Evolutionary conservation across 2,797 vertebrate genomes (phyloP).

Genomic region (Thunnus albacares): DNA sequence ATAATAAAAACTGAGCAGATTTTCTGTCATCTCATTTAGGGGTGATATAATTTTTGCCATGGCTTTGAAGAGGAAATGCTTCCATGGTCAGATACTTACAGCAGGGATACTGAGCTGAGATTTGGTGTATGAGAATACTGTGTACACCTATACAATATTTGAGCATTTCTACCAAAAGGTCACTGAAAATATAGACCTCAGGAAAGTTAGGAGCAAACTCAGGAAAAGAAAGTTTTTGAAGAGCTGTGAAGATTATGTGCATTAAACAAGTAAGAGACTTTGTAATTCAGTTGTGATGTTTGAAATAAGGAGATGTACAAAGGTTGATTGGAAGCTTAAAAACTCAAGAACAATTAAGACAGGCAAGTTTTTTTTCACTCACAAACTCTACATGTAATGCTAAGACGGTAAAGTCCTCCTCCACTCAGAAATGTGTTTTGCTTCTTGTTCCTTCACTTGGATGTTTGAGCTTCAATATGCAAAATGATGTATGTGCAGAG

Average conservation of each 20-base stretch:
- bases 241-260: not conserved
- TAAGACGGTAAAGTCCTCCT: too few relatives aligned
- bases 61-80: not conserved
- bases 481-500: too few relatives aligned
- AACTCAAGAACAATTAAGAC: not conserved
- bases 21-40: not conserved
- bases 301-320: not conserved
- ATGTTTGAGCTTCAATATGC: too few relatives aligned
- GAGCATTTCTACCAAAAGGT: not conserved
- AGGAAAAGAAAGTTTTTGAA: not conserved
- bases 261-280: not conserved
- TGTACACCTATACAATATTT: not conserved
- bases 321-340: not conserved
- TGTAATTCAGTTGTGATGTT: conserved; percentile 1
- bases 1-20: not conserved
- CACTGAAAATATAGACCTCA: not conserved
- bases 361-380: not conserved
- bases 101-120: conserved; percentile 2
- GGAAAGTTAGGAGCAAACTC: conserved; percentile 15
- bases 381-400: not conserved
- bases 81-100: not conserved
- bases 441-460: too few relatives aligned
- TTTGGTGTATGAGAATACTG: not conserved
- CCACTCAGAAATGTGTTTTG: too few relatives aligned
- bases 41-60: not conserved